A percentile compares a stretch with the other conserved stretches of the same genome.
phyloP scores from a whole-genome alignment of 2,113 vertebrate genomes.

The Mesitornis unicolor region DNA sequence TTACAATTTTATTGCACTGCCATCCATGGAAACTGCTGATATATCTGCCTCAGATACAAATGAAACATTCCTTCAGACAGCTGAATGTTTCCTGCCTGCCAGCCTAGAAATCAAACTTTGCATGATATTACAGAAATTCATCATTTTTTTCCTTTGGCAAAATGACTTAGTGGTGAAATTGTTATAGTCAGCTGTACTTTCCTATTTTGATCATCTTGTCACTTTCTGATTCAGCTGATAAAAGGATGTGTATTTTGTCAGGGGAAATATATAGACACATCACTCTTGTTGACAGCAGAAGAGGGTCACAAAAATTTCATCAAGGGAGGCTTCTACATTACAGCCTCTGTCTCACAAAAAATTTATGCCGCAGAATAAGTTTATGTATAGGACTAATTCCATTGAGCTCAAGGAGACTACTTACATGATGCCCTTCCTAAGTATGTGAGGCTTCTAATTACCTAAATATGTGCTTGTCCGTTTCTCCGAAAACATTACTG shows the following conservation, averaged over 20 bases:
- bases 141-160: slow-evolving; percentile 34
- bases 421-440: not conserved
- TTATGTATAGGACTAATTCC: not conserved
- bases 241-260: slow-evolving; percentile 61
- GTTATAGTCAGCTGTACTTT: slow-evolving; percentile 58
- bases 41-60: slow-evolving; percentile 23
- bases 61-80: slow-evolving; percentile 44
- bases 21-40: slow-evolving; percentile 10
- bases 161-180: slow-evolving; percentile 52
- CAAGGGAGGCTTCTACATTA: slow-evolving; percentile 7
- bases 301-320: slow-evolving; percentile 63
- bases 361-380: not conserved
- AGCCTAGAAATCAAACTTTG: slow-evolving; percentile 55
- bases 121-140: slow-evolving; percentile 58
- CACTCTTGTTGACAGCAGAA: slow-evolving; percentile 47
- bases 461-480: not conserved
- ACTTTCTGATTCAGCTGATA: slow-evolving; percentile 50
- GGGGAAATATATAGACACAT: slow-evolving; percentile 45
- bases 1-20: slow-evolving; percentile 21
- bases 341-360: slow-evolving; percentile 5
- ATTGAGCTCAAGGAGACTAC: not conserved
- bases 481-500: not conserved
- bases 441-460: not conserved
- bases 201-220: slow-evolving; percentile 63
- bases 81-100: slow-evolving; percentile 41